phyloP scores from a whole-genome alignment of 1,140 invertebrate species.

The Drosophila quadrilineata region DNA sequence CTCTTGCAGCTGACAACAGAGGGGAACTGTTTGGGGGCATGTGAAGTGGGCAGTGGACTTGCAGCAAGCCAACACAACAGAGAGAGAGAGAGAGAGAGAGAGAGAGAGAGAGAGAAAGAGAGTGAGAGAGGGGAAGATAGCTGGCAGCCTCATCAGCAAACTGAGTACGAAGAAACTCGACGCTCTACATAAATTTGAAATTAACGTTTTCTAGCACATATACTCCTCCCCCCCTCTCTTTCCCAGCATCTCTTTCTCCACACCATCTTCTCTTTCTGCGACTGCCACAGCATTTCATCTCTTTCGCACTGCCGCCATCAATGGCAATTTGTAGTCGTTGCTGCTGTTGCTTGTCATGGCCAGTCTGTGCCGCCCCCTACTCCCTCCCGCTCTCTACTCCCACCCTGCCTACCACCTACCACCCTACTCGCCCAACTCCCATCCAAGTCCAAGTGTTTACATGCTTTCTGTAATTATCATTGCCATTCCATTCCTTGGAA shows the following conservation, averaged over 20 bases:
- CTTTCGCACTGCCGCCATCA: not conserved
- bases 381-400: not conserved
- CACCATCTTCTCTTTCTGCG: too few species aligned
- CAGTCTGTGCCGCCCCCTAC: slow-evolving; percentile 18
- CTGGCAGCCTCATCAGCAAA: slow-evolving; percentile 56
- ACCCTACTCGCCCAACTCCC: slow-evolving; percentile 5
- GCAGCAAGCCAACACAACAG: too few species aligned
- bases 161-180: slow-evolving; percentile 62
- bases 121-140: too few species aligned
- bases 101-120: not conserved
- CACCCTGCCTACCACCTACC: not conserved
- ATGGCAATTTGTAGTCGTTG: slow-evolving; percentile 42
- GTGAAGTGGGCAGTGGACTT: too few species aligned
- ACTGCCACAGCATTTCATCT: too few species aligned
- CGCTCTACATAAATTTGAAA: slow-evolving; percentile 81
- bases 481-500: slow-evolving; percentile 73
- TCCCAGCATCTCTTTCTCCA: not conserved
- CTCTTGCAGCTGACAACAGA: too few species aligned
- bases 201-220: slow-evolving; percentile 76
- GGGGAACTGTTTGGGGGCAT: too few species aligned
- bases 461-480: slow-evolving; percentile 80
- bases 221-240: slow-evolving; percentile 15
- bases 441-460: slow-evolving; percentile 51
- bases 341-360: slow-evolving; percentile 47
- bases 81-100: not conserved